Base-by-base conservation (phyloP, 2,113 vertebrate species). In the Hypomesus transpacificus region DNA sequence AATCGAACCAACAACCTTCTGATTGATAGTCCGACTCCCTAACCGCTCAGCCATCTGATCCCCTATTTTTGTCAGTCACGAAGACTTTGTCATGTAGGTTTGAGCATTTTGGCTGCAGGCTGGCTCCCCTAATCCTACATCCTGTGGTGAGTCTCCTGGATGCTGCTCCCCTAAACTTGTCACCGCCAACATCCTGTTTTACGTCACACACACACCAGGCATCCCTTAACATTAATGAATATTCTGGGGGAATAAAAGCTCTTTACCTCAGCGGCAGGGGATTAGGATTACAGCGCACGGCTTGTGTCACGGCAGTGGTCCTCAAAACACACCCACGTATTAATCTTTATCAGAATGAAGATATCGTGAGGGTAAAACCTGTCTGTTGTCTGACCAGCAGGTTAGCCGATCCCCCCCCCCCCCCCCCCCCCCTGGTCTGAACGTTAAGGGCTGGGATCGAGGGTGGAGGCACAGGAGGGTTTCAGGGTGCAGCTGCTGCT, bases 231-330 rank as follows among this genome's bases (percentile, higher is more conserved):
- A 69, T 81, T 31, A 75, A 75, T 60, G 4, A 50, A 80, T 76
- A 74, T 81, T 81, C 62, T 73, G 76, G 78, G 53, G 8, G n/a
- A 13, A 20, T 8, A 68, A 83, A 80, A 83, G 69, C 80, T 81
- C 68, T 82, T 73, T 69, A 84, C 76, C 78, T 62, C 80, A 46
- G 39, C 39, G 76, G 14, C 24, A 75, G 8, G 56, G 85, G 86
- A 90, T 89, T 89, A 87, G 85, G 89, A 90, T 89, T 89, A 88
- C 78, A 85, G 70, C 65, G 73, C 74, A 80, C 80, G 77, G 82
- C 73, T 80, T 83, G 69, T 78, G 52, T 66, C 22, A 22, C 58
- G 73, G 72, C 64, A 71, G 22, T 62, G 20, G 3, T 28, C 22
- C 18, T 63, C 34, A 58, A 54, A 34, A 70, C 64, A 71, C 59